Conservation (phyloP, 2,113 vertebrate genomes). For the Cyphomyrus discorhynchus region DNA sequence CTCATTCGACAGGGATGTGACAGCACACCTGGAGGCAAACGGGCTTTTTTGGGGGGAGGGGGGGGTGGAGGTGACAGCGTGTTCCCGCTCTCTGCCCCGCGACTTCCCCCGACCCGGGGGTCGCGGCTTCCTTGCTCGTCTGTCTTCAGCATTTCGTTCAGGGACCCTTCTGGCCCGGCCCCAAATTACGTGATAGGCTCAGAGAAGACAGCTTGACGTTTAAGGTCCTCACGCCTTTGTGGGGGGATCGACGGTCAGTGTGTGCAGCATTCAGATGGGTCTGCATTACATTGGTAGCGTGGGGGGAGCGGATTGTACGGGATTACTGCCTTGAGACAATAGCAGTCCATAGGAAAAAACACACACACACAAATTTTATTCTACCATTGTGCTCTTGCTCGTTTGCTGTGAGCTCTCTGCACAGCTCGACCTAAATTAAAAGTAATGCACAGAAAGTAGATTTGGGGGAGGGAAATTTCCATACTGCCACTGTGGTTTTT, state of each 20-base stretch:
- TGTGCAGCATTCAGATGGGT: background rate
- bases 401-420: background rate
- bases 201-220: background rate
- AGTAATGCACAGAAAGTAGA: background rate
- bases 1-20: background rate
- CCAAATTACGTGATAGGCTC: background rate
- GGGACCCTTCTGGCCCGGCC: background rate
- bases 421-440: background rate
- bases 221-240: background rate
- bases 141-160: background rate
- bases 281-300: no score
- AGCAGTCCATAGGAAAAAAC: background rate
- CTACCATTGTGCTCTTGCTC: background rate
- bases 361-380: background rate
- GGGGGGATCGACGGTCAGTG: background rate
- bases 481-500: background rate
- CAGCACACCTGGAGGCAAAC: background rate
- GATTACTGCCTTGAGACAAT: background rate
- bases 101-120: background rate
- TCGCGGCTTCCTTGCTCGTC: background rate
- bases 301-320: background rate
- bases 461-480: background rate
- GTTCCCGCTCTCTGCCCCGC: background rate
- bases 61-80: background rate
- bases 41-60: background rate